Base-by-base conservation (phyloP, 2,797 vertebrate genomes). In the Bucorvus abyssinicus region DNA sequence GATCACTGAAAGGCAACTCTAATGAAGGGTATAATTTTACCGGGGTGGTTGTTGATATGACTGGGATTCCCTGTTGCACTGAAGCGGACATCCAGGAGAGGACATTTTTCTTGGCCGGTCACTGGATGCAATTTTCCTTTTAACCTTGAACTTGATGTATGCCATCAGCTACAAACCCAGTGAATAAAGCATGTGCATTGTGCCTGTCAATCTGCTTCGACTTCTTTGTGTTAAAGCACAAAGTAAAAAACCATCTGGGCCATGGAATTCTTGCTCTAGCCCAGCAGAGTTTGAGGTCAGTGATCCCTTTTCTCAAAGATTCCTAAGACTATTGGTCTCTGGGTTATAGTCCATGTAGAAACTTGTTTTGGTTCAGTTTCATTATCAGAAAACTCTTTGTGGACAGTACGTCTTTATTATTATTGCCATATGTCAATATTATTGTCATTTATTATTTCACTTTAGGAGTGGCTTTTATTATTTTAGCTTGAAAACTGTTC, bases 401-500 rank as follows among this genome's bases (percentile, higher is more conserved):
- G 30, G 59, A 63, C 30, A 56, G 23, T 42, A 42, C 12, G 23
- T 75, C 70, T 71, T 60, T 57, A 73, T 79, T 71, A 71, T 78
- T 92, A 87, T 85, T 79, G 45, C 14, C 19, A 34, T 55, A 30
- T 76, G 71, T 53, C 90, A 91, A 29, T 76, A 69, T 71, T 87
- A 70, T 76, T 87, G 61, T 19, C 56, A 70, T 36, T 15, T 49
- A 74, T 40, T 40, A 40, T 40, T 40, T 40, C 38, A 40, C 38
- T 40, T 84, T 26, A 76, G 55, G 53, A 93, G 45, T 50, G 74
- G 7, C 12, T 83, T 96, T 74, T 81, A 78, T 78, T 84, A 84
- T 90, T 92, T 70, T 63, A 79, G 10, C 44, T 92, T 83, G 63
- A 96, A 92, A 93, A 73, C 16, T 65, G 63, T 92, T 82, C 59